Evolutionary conservation across 2,113 vertebrate genomes (phyloP), one percentile per base, ranked within the genome.

Genomic region (Siniperca chuatsi): DNA sequence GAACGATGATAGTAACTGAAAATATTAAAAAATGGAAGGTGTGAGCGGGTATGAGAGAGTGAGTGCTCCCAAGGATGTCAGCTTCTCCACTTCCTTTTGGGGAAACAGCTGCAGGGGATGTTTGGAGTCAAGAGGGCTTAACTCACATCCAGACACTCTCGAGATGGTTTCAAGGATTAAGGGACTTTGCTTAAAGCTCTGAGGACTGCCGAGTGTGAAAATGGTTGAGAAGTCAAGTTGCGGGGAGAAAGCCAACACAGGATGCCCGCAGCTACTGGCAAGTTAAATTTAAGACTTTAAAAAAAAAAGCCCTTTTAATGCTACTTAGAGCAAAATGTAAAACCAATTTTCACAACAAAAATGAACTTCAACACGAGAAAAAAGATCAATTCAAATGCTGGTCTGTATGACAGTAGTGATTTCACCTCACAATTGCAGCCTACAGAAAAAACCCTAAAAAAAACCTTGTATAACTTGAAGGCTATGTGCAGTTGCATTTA

Each of bases 141-240:
- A 84, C 84, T 85, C 58, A 35, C 81, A 90, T 88, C 74, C 89
- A 86, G 81, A 91, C 85, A 70, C 83, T 83, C 90, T 78, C 77
- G 76, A 88, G 88, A 92, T 87, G 86, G 85, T 86, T 92, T 91
- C 79, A 85, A 80, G 90, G 92, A 94, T 94, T 93, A 94, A 78
- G 61, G 60, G 87, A 84, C 86, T 94, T 92, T 90, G 69, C 85
- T 81, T 83, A 87, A 91, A 92, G 79, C 92, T 54, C 74, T 6
- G 84, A 88, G 68, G 82, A 87, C 81, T 67, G 83, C 84, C 5
- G 35, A 85, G 92, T 92, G 93, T 90, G 84, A 92, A 92, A 92
- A 81, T 10, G 66, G 79, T 65, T 67, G 74, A 68, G 81, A 79
- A 85, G 90, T 87, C 66, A 68, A 82, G 58, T 85, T 86, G 67